Conservation (phyloP, 2,888 invertebrate genomes). For the Agriotes lineatus region DNA sequence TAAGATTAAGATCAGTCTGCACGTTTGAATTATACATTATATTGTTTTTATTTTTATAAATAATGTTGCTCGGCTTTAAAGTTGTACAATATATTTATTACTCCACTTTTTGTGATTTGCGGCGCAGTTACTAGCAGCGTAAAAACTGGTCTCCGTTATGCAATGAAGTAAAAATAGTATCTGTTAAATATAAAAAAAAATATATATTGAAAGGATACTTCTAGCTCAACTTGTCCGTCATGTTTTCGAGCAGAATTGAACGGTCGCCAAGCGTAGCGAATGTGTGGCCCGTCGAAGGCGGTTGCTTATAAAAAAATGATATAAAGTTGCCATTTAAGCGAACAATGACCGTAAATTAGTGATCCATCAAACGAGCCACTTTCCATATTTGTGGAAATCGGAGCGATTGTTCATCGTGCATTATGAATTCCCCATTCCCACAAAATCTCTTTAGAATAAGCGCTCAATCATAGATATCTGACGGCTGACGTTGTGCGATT, state of each 20-base stretch:
- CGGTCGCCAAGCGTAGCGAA: neutral
- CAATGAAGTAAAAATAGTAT: too few relatives aligned
- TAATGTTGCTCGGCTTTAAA: too few relatives aligned
- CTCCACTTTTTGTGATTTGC: too few relatives aligned
- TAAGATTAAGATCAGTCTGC: too few relatives aligned
- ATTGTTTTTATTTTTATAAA: too few relatives aligned
- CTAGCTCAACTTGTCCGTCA: too few relatives aligned
- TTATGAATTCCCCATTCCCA: slow-evolving; percentile 37
- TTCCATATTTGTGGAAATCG: slow-evolving; percentile 40
- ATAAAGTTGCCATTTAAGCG: slow-evolving; percentile 26
- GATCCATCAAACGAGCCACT: slow-evolving; percentile 38
- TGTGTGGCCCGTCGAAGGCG: neutral
- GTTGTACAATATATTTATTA: too few relatives aligned
- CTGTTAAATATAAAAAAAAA: too few relatives aligned
- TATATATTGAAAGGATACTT: too few relatives aligned
- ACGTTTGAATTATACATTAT: too few relatives aligned
- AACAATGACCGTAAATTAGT: slow-evolving; percentile 41
- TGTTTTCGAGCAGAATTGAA: neutral
- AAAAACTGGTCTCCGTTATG: too few relatives aligned
- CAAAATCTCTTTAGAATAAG: slow-evolving; percentile 37
- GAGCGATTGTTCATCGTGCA: slow-evolving; percentile 40
- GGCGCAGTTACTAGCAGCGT: too few relatives aligned
- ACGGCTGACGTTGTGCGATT: slow-evolving; percentile 39
- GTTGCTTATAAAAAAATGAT: slow-evolving; percentile 1
- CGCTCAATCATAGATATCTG: slow-evolving; percentile 44